Base-by-base conservation (phyloP, 2,113 vertebrate species). In the Loxodonta africana region DNA sequence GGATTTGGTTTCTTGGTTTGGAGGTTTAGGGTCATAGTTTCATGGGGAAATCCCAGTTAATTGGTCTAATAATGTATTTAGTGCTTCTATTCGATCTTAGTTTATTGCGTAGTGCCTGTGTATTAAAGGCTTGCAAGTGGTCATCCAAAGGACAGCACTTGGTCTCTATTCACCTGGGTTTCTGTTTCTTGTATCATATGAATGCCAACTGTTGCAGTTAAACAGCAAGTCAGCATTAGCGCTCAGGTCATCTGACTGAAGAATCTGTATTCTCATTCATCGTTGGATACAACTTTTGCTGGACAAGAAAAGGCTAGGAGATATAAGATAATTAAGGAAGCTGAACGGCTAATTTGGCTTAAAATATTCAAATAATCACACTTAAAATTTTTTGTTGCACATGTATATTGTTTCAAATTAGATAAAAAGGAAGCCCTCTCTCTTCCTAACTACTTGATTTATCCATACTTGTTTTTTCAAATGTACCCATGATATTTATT, bases 341-440 rank as follows among this genome's bases (percentile, higher is more conserved):
- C 1, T 51, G 25, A 92, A 83, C 77, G 83, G 12, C 37, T 83
- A 78, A 67, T 48, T 83, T 95, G 83, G 14, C 76, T 82, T 81
- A 80, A 62, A 88, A 81, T 69, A 69, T 80, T 94, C 18, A 81
- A 81, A 74, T 57, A 90, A 95, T 83, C 63, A 73, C 23, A 80
- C 4, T 62, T 63, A 65, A 76, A 51, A 30, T 69, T 30, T 62
- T 30, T 77, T 95, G 15, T 60, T 90, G 51, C 10, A 37, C 26
- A 41, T 23, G 9, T 15, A 6, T 60, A 25, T 69, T 90, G 28
- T 17, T 83, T 95, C 30, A 95, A 53, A 82, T 30, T 18, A 84
- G 18, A 51, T 57, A 63, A 80, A 91, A 82, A 78, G 2, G 23
- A 89, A 63, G 2, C 0, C 2, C 4, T 90, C 23, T 88, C 2